Percentiles rank a stretch among this genome's conserved stretches.
Conservation (phyloP, 2,888 invertebrate genomes). For the Andrena fulva region DNA sequence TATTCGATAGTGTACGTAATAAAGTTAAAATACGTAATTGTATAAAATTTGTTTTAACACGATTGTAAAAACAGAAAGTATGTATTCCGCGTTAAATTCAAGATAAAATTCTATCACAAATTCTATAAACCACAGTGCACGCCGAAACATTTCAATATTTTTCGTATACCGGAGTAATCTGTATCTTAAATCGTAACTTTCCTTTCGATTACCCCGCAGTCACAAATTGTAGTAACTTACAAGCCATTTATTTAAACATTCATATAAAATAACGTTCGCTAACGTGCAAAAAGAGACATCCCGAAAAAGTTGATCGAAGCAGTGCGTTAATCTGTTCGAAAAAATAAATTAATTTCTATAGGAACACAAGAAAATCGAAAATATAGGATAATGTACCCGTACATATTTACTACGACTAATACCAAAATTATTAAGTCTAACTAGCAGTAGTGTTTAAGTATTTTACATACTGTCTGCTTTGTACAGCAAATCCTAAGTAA, state of each 20-base stretch:
- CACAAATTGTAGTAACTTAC: constrained; percentile 8
- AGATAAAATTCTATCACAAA: constrained; percentile 12
- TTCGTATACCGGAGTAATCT: background rate
- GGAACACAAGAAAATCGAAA: constrained; percentile 57
- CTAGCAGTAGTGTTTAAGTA: background rate
- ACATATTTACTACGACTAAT: constrained; percentile 36
- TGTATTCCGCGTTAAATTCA: background rate
- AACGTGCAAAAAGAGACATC: constrained; percentile 19
- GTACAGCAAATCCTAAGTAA: constrained; percentile 8
- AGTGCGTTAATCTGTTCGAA: constrained; percentile 7
- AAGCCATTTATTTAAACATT: constrained; percentile 28
- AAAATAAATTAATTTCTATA: constrained; percentile 55
- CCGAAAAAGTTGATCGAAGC: constrained; percentile 26
- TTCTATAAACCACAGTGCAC: background rate
- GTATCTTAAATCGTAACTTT: constrained; percentile 5
- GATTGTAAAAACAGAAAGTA: constrained; percentile 20
- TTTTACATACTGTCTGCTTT: constrained; percentile 4
- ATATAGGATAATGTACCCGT: constrained; percentile 22
- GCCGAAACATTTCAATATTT: background rate
- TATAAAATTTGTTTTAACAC: constrained; percentile 24
- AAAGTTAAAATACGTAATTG: background rate
- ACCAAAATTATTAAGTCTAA: constrained; percentile 29
- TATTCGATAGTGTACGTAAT: background rate
- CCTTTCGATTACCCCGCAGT: background rate
- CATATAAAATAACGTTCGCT: constrained; percentile 21